Percentiles rank a stretch among this genome's conserved stretches.
These are phyloP conservation scores for Bathynomus jamesi DNA, from an alignment of 1,140 invertebrate genomes.

Conservation along the genomic window DNA sequence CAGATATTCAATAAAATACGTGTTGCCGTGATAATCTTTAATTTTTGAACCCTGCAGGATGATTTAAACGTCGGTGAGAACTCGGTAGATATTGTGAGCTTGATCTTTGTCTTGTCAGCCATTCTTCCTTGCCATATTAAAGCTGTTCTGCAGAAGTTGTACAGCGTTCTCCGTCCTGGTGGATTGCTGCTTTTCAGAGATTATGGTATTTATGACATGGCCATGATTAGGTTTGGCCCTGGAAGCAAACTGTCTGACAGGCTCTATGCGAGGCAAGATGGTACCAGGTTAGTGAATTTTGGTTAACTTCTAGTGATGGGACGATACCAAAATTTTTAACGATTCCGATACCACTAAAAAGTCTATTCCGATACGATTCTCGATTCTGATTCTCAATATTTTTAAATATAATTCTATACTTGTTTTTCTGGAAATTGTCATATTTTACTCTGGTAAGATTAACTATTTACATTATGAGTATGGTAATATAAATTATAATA, in stretches of 20 bases:
- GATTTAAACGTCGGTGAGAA: constrained; percentile 40
- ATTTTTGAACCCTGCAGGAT: constrained; percentile 30
- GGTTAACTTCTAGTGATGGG: neutral
- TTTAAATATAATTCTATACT: no score
- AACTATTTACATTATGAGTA: no score
- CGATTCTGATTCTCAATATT: no score
- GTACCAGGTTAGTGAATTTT: constrained; percentile 74
- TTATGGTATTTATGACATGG: constrained; percentile 97
- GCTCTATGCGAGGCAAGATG: constrained; percentile 94
- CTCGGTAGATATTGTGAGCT: constrained; percentile 57
- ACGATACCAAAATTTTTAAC: no score
- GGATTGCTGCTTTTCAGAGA: constrained; percentile 86
- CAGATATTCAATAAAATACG: no score
- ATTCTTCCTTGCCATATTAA: constrained; percentile 68
- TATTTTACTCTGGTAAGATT: no score
- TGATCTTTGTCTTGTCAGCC: constrained; percentile 73
- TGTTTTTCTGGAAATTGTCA: no score
- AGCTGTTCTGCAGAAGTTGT: constrained; percentile 60
- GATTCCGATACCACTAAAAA: no score
- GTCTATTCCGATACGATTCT: no score
- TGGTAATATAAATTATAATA: no score
- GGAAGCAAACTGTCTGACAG: constrained; percentile 90
- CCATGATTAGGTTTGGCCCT: constrained; percentile 85
- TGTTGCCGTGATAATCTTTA: no score
- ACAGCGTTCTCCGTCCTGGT: constrained; percentile 61